Conservation (phyloP, 2,797 vertebrate species). For the Liasis olivaceus region DNA sequence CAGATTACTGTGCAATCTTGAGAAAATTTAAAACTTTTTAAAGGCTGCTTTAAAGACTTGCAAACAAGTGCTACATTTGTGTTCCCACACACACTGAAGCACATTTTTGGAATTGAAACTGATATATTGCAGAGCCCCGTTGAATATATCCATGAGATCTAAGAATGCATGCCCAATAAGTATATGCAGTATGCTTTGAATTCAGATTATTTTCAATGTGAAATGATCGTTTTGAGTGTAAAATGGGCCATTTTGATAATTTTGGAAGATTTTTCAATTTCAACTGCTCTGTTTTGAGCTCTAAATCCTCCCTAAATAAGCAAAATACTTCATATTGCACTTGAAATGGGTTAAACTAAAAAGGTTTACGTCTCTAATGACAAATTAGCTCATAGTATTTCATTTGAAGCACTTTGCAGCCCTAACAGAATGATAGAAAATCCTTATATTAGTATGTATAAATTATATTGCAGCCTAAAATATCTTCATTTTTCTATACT, state of each 20-base stretch:
- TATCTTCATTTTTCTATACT: background rate
- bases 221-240: too few species aligned
- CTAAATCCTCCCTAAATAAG: too few species aligned
- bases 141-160: background rate
- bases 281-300: too few species aligned
- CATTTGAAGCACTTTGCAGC: too few species aligned
- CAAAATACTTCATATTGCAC: too few species aligned
- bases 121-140: background rate
- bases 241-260: too few species aligned
- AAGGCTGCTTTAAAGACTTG: background rate
- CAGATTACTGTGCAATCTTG: background rate
- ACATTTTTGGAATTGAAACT: background rate
- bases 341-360: too few species aligned
- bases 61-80: background rate
- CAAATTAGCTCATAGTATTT: too few species aligned
- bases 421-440: background rate
- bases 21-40: background rate
- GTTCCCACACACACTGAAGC: background rate
- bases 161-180: background rate
- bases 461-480: background rate
- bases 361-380: too few species aligned
- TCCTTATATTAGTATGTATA: background rate
- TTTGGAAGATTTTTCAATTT: too few species aligned
- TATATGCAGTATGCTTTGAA: too few species aligned
- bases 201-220: too few species aligned